Evolutionary conservation across 2,113 vertebrate genomes (phyloP), one percentile per base, ranked within the genome.

Genomic region (Verasper variegatus): DNA sequence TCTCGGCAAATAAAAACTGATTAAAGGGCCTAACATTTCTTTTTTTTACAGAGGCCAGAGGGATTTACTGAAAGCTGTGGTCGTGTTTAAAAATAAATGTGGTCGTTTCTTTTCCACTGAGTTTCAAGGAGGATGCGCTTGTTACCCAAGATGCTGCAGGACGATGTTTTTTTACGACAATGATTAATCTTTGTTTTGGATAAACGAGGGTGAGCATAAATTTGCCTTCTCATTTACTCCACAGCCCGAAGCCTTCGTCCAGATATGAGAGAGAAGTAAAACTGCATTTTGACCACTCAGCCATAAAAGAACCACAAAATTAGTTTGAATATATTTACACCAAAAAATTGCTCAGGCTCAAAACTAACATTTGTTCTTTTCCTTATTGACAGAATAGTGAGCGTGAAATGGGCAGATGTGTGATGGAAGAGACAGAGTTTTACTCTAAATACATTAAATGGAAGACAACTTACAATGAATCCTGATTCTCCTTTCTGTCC

Each of bases 401-500:
- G 40, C 0, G 10, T 11, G 40, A 42, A 12, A 42, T 42, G 40
- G 2, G 11, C 10, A 42, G 40, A 7, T 42, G 2, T 42, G 40
- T 12, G 40, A 42, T 42, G 40, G 37, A 12, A 40, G 9, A 12
- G 37, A 40, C 37, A 40, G 37, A 40, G 37, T 35, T 35, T 35
- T 2, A 8, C 31, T 10, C 12, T 6, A 62, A 59, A 72, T 37
- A 21, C n/a, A 68, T 42, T 70, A 1, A 55, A 59, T 20, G 3
- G 51, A 21, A 55, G 27, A 56, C 13, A 78, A 96, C 97, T 96
- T 88, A 99, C 98, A 66, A 92, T 95, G 57, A 96, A 95, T 79
- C 97, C 97, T 27, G 88, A 84, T 71, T 91, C 86, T 71, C 98
- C 97, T 87, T 94, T 97, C 86, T 88, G 95, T 57, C 98, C 98